Evolutionary conservation across 2,797 vertebrate genomes (phyloP), one percentile per base, ranked within the genome.

Genomic region (Acanthurus lineatus): DNA sequence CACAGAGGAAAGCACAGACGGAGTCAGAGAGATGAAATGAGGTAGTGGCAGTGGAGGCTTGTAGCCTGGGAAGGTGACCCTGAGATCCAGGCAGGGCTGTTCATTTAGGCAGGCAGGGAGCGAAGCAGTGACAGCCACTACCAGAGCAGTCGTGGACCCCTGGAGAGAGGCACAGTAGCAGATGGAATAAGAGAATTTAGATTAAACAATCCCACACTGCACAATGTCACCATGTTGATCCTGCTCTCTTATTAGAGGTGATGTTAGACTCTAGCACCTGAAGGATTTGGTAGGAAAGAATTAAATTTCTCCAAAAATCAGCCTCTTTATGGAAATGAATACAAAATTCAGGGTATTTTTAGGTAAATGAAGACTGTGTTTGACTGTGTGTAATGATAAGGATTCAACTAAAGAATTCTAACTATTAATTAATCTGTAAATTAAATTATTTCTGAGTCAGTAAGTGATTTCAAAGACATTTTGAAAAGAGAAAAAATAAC

Each of bases 31-130:
- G 64, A 54, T 56, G 52, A 49, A 69, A 58, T 52, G 35, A 56
- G 72, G 60, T 14, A 57, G 65, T 22, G 52, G 49, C 42, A 22
- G 81, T 53, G 48, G 73, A 64, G 69, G 83, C 56, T 89, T 35
- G 69, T 42, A 69, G 73, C 74, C 40, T 45, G n/a, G 57, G 85
- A 95, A 95, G 93, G 94, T 95, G 93, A 95, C 94, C 94, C 92
- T 92, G 84, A 87, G 67, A 81, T 49, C 25, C 76, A 78, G 82
- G 79, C 87, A 80, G 79, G 60, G 72, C 84, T 86, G 85, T 91
- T 92, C 90, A 88, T 91, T 94, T 91, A 90, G 66, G 77, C 83
- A 90, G 89, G 86, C 89, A 85, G 74, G 70, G 85, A 92, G 87
- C 89, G 81, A 80, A 88, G 86, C 86, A 85, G 82, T 91, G 91